Base-by-base conservation (phyloP, 2,888 invertebrate genomes). In the Latheticus oryzae region DNA sequence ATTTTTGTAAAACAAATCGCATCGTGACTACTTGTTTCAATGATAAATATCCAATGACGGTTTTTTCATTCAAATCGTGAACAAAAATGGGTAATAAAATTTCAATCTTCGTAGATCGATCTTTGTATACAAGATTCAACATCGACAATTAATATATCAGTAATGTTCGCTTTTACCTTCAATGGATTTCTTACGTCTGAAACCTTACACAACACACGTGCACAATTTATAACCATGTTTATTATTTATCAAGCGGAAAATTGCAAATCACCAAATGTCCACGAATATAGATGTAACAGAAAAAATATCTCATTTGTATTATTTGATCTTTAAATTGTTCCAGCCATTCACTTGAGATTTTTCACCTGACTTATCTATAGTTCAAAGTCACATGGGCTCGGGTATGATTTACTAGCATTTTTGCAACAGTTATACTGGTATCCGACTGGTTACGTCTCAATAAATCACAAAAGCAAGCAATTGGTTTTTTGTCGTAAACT, bases 191-290 rank as follows among this genome's bases (percentile, higher is more conserved):
- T 30, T 30, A 48, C 40, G 37, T 50, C 37, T 50, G 19, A 17
- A 37, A 21, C 9, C 32, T 42, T 23, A 30, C 33, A 24, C 47
- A 32, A n/a, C n/a, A 52, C 42, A 52, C 52, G 52, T 52, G 52
- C 42, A 42, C 13, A 52, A 52, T 52, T 52, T 52, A 52, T 52
- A 30, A 42, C 42, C 42, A 33, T 52, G 42, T 52, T 52, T 52
- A 40, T 52, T 37, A 47, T 47, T 47, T 42, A 40, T 40, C 38
- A 24, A 24, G 28, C n/a, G n/a, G n/a, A n/a, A n/a, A n/a, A n/a
- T n/a, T n/a, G n/a, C n/a, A n/a, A n/a, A n/a, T n/a, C n/a, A n/a
- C n/a, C n/a, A n/a, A n/a, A n/a, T n/a, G n/a, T n/a, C n/a, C n/a
- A n/a, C n/a, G n/a, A n/a, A n/a, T n/a, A n/a, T n/a, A n/a, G n/a